Conservation (phyloP, 2,888 invertebrate genomes). For the Heliconius charithonia region DNA sequence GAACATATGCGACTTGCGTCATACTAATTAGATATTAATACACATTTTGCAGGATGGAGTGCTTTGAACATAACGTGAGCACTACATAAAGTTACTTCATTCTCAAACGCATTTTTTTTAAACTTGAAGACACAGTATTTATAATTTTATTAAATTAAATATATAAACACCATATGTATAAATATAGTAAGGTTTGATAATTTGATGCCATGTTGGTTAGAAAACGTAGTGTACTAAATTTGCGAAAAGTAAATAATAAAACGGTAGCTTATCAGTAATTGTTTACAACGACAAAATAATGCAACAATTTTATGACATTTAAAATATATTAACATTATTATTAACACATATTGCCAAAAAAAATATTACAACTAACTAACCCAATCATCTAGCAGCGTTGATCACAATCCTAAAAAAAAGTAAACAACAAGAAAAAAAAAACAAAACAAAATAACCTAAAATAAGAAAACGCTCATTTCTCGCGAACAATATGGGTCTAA, state of each 20-base stretch:
- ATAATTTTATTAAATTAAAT: too few relatives aligned
- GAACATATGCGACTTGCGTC: not conserved
- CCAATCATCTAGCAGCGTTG: too few relatives aligned
- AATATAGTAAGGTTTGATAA: too few relatives aligned
- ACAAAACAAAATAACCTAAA: not conserved
- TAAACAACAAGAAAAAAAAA: not conserved
- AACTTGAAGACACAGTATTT: not conserved
- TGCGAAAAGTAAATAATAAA: too few relatives aligned
- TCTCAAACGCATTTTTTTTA: not conserved
- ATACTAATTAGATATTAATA: not conserved
- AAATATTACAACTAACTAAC: not conserved
- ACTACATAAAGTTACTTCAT: not conserved
- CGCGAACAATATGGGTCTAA: constrained; percentile 11
- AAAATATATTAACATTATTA: too few relatives aligned
- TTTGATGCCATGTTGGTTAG: too few relatives aligned
- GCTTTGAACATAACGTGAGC: not conserved
- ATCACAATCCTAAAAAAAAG: not conserved
- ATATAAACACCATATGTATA: too few relatives aligned
- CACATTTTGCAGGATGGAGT: not conserved
- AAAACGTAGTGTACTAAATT: too few relatives aligned
- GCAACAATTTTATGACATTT: too few relatives aligned
- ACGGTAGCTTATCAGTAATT: too few relatives aligned
- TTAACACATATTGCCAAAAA: too few relatives aligned
- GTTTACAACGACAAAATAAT: too few relatives aligned
- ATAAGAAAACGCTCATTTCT: not conserved